phyloP scores from a whole-genome alignment of 2,888 invertebrate species.

The Conomelus anceps region DNA sequence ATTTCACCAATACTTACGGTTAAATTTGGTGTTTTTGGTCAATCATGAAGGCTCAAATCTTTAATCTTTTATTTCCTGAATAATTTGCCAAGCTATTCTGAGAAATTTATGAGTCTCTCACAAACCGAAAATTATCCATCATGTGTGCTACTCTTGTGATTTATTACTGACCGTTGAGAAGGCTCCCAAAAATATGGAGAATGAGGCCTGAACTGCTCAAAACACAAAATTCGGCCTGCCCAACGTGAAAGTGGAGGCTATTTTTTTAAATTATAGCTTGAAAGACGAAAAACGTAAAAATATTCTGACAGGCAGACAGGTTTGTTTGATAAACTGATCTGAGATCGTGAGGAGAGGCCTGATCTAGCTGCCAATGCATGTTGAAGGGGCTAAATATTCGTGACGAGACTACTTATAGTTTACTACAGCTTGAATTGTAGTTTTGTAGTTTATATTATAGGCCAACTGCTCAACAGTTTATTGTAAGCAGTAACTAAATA shows the following conservation, averaged over 20 bases:
- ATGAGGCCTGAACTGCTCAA: neutral
- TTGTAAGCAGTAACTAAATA: too few relatives aligned
- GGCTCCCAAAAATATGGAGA: neutral
- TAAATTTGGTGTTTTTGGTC: neutral
- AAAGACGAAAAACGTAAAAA: neutral
- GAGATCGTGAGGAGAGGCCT: neutral
- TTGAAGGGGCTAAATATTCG: neutral
- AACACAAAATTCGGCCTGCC: neutral
- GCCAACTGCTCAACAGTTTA: too few relatives aligned
- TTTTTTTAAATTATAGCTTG: neutral
- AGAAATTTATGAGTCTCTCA: neutral
- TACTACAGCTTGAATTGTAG: neutral
- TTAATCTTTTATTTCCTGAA: neutral
- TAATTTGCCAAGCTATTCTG: neutral
- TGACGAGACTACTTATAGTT: neutral
- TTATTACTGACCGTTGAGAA: neutral
- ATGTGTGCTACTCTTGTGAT: neutral
- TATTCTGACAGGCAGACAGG: neutral
- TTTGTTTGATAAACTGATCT: neutral
- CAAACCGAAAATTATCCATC: neutral
- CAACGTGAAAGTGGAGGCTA: neutral
- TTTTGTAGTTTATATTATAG: too few relatives aligned
- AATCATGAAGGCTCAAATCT: neutral
- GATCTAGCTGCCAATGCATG: neutral
- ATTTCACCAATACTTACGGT: neutral